These are phyloP conservation scores for Loriculus beryllinus DNA, from an alignment of 2,797 vertebrate genomes.

Conservation along the genomic window DNA sequence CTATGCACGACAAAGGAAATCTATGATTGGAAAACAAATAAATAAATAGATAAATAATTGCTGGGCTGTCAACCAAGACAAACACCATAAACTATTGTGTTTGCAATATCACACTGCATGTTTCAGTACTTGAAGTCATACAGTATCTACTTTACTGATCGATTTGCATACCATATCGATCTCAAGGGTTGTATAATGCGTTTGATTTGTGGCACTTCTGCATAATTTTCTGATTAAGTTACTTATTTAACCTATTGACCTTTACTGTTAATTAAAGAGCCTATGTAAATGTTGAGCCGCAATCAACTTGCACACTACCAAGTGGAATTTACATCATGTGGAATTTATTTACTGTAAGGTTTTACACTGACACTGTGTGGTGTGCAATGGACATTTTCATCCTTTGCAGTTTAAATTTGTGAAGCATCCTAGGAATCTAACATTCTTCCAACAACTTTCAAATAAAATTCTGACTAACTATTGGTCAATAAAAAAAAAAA, in stretches of 20 bases:
- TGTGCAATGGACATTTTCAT: background rate
- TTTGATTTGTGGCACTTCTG: constrained; percentile 78
- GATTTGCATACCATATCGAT: constrained; percentile 80
- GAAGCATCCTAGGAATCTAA: background rate
- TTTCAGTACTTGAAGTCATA: constrained; percentile 61
- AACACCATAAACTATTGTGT: background rate
- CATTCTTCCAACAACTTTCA: background rate
- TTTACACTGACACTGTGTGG: background rate
- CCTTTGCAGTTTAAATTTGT: background rate
- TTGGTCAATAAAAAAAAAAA: background rate
- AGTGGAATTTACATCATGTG: constrained; percentile 60
- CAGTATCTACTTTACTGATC: constrained; percentile 66
- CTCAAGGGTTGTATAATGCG: constrained; percentile 73
- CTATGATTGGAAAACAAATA: background rate
- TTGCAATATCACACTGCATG: constrained; percentile 14
- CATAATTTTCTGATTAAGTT: constrained; percentile 83
- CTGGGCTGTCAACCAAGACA: background rate
- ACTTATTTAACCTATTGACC: constrained; percentile 84
- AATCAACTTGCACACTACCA: constrained; percentile 72
- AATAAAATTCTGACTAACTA: background rate
- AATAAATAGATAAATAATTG: background rate
- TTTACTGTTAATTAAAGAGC: constrained; percentile 81
- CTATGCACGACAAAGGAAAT: background rate
- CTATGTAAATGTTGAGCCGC: constrained; percentile 78
- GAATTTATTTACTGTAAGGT: constrained; percentile 5